A percentile compares a stretch with the other conserved stretches of the same genome.
Conservation (phyloP, 1,140 invertebrate genomes). For the Temnothorax longispinosus region DNA sequence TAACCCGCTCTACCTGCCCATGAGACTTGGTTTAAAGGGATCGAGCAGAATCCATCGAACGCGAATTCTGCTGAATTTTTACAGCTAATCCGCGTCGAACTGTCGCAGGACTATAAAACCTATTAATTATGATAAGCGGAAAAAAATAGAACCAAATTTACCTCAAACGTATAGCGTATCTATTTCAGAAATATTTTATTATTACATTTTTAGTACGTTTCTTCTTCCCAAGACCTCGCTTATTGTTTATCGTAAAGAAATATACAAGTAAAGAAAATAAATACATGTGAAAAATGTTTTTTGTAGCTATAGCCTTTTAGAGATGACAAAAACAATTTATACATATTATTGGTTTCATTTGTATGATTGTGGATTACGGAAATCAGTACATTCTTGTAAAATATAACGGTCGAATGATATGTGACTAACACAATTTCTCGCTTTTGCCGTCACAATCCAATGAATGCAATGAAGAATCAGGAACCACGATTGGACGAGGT, state of each 20-base stretch:
- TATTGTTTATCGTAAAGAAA: conserved; percentile 1
- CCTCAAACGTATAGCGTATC: neutral
- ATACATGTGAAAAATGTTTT: neutral
- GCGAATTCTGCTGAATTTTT: neutral
- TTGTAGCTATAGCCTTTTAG: neutral
- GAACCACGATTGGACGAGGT: conserved; percentile 26
- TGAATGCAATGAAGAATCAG: neutral
- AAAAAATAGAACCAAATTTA: neutral
- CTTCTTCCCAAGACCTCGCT: neutral
- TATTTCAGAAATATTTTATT: neutral
- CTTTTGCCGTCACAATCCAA: neutral
- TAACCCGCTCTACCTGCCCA: too few relatives aligned
- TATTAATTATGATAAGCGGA: neutral
- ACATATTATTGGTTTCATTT: neutral
- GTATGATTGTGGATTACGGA: neutral
- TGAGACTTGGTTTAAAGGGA: too few relatives aligned
- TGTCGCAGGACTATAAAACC: neutral
- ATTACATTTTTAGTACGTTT: neutral
- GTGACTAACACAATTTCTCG: conserved; percentile 9
- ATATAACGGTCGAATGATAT: neutral
- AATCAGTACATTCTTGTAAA: neutral
- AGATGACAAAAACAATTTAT: neutral
- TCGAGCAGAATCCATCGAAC: neutral
- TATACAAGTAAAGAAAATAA: neutral
- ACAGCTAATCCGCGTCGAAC: neutral